These are phyloP conservation scores for Jordanella pulchra DNA, from an alignment of 2,797 vertebrate genomes.

Conservation along the genomic window DNA sequence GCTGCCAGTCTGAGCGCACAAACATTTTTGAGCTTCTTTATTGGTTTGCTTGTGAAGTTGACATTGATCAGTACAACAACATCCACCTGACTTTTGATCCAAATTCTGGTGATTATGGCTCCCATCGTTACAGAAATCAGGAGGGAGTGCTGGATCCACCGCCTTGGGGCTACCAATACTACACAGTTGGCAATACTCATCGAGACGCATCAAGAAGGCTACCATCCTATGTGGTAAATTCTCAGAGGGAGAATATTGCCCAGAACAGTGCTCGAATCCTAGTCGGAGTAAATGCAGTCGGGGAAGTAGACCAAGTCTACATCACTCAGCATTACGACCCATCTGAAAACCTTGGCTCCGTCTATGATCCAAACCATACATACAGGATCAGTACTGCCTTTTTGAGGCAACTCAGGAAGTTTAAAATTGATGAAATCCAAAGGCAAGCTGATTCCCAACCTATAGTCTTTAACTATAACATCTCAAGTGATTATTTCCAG, in stretches of 20 bases:
- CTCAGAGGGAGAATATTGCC: neutral
- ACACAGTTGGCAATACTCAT: slow-evolving; percentile 10
- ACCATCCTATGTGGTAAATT: neutral
- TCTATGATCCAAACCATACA: slow-evolving; percentile 3
- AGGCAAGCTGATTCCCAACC: neutral
- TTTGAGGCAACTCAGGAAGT: neutral
- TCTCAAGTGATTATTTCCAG: neutral
- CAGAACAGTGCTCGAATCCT: slow-evolving; percentile 10
- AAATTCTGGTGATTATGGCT: neutral
- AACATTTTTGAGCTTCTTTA: slow-evolving; percentile 1
- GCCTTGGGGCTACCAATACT: neutral
- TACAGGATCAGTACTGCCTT: neutral
- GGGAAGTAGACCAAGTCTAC: neutral
- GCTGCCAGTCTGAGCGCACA: neutral
- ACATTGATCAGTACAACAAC: neutral
- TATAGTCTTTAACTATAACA: neutral
- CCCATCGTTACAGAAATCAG: slow-evolving; percentile 9
- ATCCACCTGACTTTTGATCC: slow-evolving; percentile 4
- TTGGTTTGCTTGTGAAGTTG: slow-evolving; percentile 2
- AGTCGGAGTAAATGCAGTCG: neutral
- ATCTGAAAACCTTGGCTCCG: neutral
- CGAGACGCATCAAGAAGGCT: fast-evolving
- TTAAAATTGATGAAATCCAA: neutral
- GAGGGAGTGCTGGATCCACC: neutral
- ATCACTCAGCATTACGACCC: slow-evolving; percentile 3